Evolutionary conservation across 2,113 vertebrate genomes (phyloP).

Genomic region (Noturus placidus): DNA sequence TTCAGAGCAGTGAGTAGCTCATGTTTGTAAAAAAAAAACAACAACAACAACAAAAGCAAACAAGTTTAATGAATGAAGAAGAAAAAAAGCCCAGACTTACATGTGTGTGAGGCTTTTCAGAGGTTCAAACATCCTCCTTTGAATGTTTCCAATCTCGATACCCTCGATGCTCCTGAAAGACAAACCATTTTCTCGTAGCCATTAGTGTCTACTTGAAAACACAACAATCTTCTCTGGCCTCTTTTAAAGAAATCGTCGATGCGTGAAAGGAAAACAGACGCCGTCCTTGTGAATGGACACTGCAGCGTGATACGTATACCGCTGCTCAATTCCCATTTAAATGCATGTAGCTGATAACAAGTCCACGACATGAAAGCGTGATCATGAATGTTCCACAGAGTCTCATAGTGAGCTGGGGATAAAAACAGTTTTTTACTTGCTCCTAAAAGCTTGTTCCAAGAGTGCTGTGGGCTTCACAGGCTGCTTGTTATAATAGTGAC

Average conservation of each 20-base stretch:
- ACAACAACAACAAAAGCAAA: background rate
- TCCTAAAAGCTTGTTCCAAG: background rate
- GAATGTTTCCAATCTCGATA: conserved; percentile 91
- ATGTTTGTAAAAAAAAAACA: background rate
- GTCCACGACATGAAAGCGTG: background rate
- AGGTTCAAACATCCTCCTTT: conserved; percentile 89
- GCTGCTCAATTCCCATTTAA: conserved; percentile 26
- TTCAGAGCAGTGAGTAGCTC: background rate
- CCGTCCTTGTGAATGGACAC: conserved; percentile 10
- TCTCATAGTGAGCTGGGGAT: background rate
- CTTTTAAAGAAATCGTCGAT: conserved; percentile 44
- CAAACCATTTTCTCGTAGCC: conserved; percentile 43
- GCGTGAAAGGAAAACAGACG: conserved; percentile 43
- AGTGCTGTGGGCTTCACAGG: background rate
- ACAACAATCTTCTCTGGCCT: background rate
- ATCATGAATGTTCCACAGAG: background rate
- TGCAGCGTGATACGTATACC: background rate
- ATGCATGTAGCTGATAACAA: background rate
- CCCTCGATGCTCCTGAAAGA: conserved; percentile 88
- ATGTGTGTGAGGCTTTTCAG: conserved; percentile 90
- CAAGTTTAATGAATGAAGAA: background rate
- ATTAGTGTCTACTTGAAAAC: conserved; percentile 15
- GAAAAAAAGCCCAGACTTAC: conserved; percentile 67
- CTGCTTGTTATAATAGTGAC: background rate
- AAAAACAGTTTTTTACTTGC: background rate